Percentiles rank a stretch among this genome's conserved stretches.
These are phyloP conservation scores for Peromyscus aztecus DNA, from an alignment of 2,797 vertebrate species.

Conservation along the genomic window DNA sequence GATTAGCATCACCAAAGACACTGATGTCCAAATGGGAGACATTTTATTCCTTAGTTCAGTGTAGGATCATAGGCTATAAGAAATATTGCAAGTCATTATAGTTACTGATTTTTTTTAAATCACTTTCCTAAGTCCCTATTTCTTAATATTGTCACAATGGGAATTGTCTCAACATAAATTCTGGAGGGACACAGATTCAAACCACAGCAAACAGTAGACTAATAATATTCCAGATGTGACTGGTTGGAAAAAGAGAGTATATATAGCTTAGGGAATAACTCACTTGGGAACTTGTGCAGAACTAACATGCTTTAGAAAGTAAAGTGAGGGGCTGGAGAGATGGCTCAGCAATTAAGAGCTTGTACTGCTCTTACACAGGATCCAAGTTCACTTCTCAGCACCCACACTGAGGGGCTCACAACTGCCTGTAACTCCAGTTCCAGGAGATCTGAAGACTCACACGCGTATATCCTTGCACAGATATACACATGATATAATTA, in stretches of 20 bases:
- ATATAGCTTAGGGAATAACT: background rate
- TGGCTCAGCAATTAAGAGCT: background rate
- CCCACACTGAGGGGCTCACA: background rate
- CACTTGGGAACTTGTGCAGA: conserved; percentile 13
- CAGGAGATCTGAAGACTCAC: background rate
- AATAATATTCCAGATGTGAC: background rate
- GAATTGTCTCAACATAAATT: background rate
- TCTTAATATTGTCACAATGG: background rate
- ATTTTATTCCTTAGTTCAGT: conserved; percentile 20
- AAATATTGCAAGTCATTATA: conserved; percentile 42
- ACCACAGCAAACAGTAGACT: background rate
- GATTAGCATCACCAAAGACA: conserved; percentile 4
- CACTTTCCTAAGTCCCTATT: background rate
- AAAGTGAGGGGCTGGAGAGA: background rate
- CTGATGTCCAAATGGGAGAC: background rate
- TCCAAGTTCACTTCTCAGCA: background rate
- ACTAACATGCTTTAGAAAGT: conserved; percentile 1
- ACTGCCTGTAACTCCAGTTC: background rate
- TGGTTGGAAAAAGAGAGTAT: background rate
- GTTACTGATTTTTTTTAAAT: background rate
- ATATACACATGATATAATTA: background rate
- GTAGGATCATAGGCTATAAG: background rate
- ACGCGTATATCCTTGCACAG: background rate
- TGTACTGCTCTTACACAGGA: background rate
- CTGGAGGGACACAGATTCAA: background rate